These are phyloP conservation scores for Coreoperca whiteheadi DNA, from an alignment of 2,113 vertebrate species.

Conservation along the genomic window DNA sequence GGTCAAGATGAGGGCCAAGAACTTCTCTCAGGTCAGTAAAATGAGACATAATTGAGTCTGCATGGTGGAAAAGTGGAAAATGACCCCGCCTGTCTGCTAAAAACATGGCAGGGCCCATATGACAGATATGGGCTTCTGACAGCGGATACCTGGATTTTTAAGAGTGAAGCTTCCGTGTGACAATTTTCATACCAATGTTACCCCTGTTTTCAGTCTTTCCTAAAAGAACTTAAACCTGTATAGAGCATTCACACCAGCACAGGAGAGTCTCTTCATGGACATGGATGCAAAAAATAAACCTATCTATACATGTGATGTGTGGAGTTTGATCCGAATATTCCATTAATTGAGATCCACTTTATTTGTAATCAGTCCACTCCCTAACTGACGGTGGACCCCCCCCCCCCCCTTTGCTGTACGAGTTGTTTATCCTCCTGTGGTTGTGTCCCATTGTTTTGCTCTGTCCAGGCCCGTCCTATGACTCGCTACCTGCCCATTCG, in stretches of 20 bases:
- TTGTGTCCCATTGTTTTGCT: background rate
- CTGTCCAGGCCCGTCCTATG: conserved; percentile 91
- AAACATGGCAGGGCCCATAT: background rate
- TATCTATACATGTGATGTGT: background rate
- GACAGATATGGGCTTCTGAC: background rate
- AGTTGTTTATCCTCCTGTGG: background rate
- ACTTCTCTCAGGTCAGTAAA: conserved; percentile 92
- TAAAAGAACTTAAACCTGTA: background rate
- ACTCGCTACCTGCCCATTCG: conserved; percentile 97
- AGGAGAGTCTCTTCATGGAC: background rate
- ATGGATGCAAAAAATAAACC: background rate
- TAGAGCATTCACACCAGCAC: background rate
- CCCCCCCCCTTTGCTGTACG: background rate
- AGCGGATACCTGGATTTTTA: background rate
- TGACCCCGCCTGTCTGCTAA: background rate
- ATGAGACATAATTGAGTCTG: background rate
- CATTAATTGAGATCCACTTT: background rate
- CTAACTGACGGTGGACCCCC: background rate
- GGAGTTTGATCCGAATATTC: background rate
- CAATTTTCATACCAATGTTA: background rate
- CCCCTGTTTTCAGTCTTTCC: background rate
- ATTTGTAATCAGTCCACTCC: background rate
- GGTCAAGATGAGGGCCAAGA: conserved; percentile 95
- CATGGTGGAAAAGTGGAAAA: conserved; percentile 17
- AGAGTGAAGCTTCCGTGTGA: too few relatives aligned